These are phyloP conservation scores for Bilobella aurantiaca DNA, from an alignment of 1,140 invertebrate species.

Conservation along the genomic window DNA sequence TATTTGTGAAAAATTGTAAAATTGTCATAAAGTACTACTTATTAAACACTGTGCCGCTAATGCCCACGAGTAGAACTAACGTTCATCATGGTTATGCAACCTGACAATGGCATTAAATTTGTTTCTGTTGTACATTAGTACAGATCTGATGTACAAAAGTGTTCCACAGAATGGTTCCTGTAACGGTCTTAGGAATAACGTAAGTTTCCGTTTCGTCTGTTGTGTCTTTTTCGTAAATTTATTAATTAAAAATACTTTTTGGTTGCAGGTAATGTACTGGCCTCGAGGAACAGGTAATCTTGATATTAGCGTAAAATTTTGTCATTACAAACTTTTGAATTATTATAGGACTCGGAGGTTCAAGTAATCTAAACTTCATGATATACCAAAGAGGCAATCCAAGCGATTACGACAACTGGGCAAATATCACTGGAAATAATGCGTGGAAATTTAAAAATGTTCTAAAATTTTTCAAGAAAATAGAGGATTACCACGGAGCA, in stretches of 20 bases:
- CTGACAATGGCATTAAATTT: too few relatives aligned
- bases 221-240: background rate
- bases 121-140: too few relatives aligned
- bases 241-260: background rate
- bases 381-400: conserved; percentile 56
- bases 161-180: conserved; percentile 19
- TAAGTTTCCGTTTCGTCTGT: background rate
- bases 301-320: background rate
- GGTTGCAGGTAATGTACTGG: conserved; percentile 14
- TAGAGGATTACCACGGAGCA: conserved; percentile 41
- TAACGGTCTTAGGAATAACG: conserved; percentile 2
- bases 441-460: conserved; percentile 81
- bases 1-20: conserved; percentile 8
- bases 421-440: conserved; percentile 60
- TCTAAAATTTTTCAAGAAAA: conserved; percentile 52
- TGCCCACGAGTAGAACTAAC: too few relatives aligned
- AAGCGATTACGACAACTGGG: conserved; percentile 83
- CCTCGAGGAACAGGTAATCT: conserved; percentile 21
- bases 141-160: conserved; percentile 16
- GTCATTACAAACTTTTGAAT: background rate
- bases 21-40: too few relatives aligned
- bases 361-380: conserved; percentile 56
- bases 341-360: conserved; percentile 39
- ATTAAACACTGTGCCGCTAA: too few relatives aligned
- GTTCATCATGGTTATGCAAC: too few relatives aligned